Evolutionary conservation across 1,140 invertebrate genomes (phyloP), one percentile per base, ranked within the genome.

Genomic region (Papilio polytes): DNA sequence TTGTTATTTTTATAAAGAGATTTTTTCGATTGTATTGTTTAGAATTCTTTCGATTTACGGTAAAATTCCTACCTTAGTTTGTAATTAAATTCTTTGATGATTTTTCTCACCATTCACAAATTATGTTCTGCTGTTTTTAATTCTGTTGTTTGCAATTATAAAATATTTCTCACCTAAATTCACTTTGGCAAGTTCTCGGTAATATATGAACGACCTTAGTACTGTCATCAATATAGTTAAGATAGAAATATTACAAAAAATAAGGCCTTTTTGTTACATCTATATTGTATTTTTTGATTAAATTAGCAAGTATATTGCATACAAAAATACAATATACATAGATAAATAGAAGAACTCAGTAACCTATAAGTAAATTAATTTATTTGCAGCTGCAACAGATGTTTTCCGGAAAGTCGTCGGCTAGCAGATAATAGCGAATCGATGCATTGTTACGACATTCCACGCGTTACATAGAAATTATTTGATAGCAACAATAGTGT

Each of bases 401-500:
- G 80, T 56, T 56, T 56, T 56, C 53, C 53, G 18, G 53, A 20
- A 56, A 56, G n/a, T 20, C 53, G 53, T 20, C 9, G n/a, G 53
- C 74, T n/a, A 48, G 74, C 18, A 74, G 44, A 74, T 74, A n/a
- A 48, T 51, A 74, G 48, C 44, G 41, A 74, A 46, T 74, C 46
- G 46, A 18, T 74, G 44, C 44, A 10, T 48, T 51, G n/a, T 56
- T 56, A 20, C n/a, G 8, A n/a, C 18, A 56, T 56, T 56, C 53
- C 53, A 20, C n/a, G 8, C 53, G n/a, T 20, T 56, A 56, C 53
- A 9, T 56, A 56, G 53, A 56, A 56, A 56, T 18, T 56, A 20
- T 56, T 56, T n/a, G 53, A 56, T 74, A 73, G 46, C 12, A 80
- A 80, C 79, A 80, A 80, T 80, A 73, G 70, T 80, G 70, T 73